Base-by-base conservation (phyloP, 2,797 vertebrate genomes). In the Oreortyx pictus region DNA sequence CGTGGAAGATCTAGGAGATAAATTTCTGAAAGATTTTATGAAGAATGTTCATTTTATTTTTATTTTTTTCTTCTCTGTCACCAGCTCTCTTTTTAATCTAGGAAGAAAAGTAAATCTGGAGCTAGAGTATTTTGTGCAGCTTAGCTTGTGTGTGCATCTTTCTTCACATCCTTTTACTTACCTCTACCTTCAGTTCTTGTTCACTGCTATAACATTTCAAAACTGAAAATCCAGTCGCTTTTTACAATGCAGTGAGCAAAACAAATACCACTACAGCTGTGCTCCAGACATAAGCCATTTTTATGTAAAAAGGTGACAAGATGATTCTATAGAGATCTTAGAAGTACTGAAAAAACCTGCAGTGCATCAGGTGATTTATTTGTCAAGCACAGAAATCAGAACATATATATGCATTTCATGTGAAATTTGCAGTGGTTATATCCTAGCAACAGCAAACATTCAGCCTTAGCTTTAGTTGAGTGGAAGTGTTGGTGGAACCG, bases 381-480 rank as follows among this genome's bases (percentile, higher is more conserved):
- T 78, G 93, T 77, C 71, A 29, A 71, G 65, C 18, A 62, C 54
- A 68, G 46, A 61, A 77, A 7, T 24, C 62, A 87, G 35, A 68
- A 64, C 77, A 44, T 33, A n/a, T 87, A 37, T 44, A 56, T 76
- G 33, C n/a, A 24, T 78, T 80, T 89, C 27, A 7, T 82, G 70
- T 89, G 35, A 9, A n/a, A 39, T 24, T 84, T 77, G 29, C 31
- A 86, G 50, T 37, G 47, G 46, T 31, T 86, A 89, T 85, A 90
- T 87, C 92, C 82, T 95, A 95, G 82, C 82, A 95, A 90, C 90
- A 73, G 57, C 47, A 94, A 93, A 44, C 82, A 66, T 52, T 91
- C 31, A 31, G 70, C n/a, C 70, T 91, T 75, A 41, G 54, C 61
- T 50, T 89, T 78, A 92, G 60, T 37, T 76, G 77, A 76, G 27